Evolutionary conservation across 1,140 invertebrate genomes (phyloP).

Genomic region (Nasonia vitripennis): DNA sequence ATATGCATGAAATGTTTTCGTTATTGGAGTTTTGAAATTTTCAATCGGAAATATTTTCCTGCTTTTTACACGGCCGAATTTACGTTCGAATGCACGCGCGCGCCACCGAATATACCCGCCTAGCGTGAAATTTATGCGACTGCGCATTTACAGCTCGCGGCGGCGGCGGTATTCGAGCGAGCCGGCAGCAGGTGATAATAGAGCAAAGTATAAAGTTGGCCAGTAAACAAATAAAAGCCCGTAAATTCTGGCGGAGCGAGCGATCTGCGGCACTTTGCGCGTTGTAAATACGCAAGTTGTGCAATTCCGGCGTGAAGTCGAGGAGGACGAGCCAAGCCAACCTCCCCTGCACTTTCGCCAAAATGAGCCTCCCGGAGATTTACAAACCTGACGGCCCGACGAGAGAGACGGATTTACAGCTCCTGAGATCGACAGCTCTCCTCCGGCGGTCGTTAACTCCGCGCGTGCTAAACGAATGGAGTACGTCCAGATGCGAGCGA

Average conservation of each 20-base stretch:
- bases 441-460: neutral
- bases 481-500: neutral
- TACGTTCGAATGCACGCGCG: too few species aligned
- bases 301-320: neutral
- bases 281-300: constrained; percentile 8
- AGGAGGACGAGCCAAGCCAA: neutral
- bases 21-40: neutral
- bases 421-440: neutral
- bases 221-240: neutral
- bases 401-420: neutral
- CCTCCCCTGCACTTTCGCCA: neutral
- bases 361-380: neutral
- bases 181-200: neutral
- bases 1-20: neutral
- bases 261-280: neutral
- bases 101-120: too few species aligned
- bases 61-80: neutral
- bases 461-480: neutral
- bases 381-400: neutral
- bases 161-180: neutral
- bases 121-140: too few species aligned
- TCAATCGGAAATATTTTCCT: neutral
- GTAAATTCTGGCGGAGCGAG: neutral
- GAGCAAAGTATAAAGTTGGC: neutral
- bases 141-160: too few species aligned